A percentile compares a stretch with the other conserved stretches of the same genome.
Conservation (phyloP, 2,113 vertebrate species). For the Glareola pratincola region DNA sequence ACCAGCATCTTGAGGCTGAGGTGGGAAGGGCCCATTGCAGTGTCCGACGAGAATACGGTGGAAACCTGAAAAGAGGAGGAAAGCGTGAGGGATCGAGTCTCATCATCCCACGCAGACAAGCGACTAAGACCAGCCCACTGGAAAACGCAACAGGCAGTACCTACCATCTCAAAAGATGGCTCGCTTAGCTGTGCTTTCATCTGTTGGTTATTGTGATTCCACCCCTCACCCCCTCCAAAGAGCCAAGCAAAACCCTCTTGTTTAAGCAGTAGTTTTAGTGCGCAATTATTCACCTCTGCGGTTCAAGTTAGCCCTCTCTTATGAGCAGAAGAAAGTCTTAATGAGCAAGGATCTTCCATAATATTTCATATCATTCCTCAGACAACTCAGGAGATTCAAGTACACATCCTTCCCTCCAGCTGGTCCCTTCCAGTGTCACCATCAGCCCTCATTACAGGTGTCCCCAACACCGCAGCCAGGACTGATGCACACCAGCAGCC, state of each 20-base stretch:
- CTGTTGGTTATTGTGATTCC: background rate
- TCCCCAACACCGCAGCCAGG: background rate
- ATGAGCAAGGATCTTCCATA: background rate
- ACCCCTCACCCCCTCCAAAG: background rate
- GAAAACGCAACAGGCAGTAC: background rate
- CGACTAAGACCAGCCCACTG: background rate
- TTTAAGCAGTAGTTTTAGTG: background rate
- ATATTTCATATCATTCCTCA: background rate
- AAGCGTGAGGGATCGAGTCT: background rate
- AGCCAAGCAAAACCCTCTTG: background rate
- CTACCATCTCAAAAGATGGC: background rate
- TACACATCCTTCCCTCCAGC: background rate
- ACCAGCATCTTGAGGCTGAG: background rate
- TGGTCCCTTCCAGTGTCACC: background rate
- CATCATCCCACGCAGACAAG: background rate
- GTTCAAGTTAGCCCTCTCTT: background rate
- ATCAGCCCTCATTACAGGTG: fast-evolving
- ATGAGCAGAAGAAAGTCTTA: background rate
- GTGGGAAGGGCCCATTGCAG: constrained; percentile 14
- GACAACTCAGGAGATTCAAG: background rate
- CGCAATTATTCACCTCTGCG: fast-evolving
- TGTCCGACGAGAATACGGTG: background rate
- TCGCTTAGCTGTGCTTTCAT: background rate
- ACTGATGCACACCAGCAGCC: background rate
- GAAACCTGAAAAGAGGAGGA: constrained; percentile 30